Conservation (phyloP, 2,888 invertebrate species). For the Parasteatoda lunata region DNA sequence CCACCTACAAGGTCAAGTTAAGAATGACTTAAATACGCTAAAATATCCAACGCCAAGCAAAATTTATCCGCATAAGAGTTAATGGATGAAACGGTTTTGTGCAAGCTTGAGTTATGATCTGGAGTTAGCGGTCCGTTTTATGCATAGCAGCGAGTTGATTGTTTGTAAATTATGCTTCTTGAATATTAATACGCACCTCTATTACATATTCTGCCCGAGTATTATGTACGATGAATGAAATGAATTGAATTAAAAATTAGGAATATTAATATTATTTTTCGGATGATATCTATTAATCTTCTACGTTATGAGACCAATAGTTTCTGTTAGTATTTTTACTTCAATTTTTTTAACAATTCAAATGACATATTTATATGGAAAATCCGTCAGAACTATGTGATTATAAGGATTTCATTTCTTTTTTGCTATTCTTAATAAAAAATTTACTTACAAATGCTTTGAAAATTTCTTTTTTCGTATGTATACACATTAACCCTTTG, state of each 20-base stretch:
- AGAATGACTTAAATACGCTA: slow-evolving; percentile 33
- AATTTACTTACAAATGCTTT: too few relatives aligned
- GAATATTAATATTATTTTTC: too few relatives aligned
- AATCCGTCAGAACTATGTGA: too few relatives aligned
- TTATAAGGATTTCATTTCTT: too few relatives aligned
- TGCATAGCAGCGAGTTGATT: slow-evolving; percentile 30
- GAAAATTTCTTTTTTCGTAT: too few relatives aligned
- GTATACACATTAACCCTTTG: too few relatives aligned
- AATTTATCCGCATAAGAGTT: slow-evolving; percentile 50
- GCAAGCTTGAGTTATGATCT: slow-evolving; percentile 30
- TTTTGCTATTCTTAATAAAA: too few relatives aligned
- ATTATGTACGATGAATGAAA: not conserved
- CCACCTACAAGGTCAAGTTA: slow-evolving; percentile 26
- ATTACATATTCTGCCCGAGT: slow-evolving; percentile 18
- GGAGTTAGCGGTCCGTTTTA: slow-evolving; percentile 34
- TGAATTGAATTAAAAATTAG: not conserved
- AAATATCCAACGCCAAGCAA: slow-evolving; percentile 40
- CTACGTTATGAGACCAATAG: too few relatives aligned
- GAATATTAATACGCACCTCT: slow-evolving; percentile 39
- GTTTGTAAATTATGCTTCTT: slow-evolving; percentile 32
- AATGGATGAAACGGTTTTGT: slow-evolving; percentile 53
- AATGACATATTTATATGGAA: too few relatives aligned
- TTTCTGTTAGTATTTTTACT: too few relatives aligned
- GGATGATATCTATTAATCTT: too few relatives aligned
- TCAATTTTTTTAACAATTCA: too few relatives aligned